A percentile compares a stretch with the other conserved stretches of the same genome.
Evolutionary conservation across 1,140 invertebrate genomes (phyloP).

Genomic region (Drosophila seguyi): DNA sequence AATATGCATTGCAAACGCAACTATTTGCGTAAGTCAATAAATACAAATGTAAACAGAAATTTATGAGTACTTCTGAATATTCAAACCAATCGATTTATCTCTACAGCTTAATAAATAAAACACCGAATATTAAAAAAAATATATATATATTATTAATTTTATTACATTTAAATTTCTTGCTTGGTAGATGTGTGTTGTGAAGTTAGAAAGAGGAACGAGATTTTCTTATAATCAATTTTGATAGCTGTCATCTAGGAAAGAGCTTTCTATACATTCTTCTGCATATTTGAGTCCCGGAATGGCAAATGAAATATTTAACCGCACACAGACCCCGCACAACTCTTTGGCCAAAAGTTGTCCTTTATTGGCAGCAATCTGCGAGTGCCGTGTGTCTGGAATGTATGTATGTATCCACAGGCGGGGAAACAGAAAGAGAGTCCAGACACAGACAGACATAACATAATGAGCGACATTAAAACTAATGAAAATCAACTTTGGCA

Average conservation of each 20-base stretch:
- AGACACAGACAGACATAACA: slow-evolving; percentile 56
- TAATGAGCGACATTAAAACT: slow-evolving; percentile 81
- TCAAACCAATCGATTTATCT: not conserved
- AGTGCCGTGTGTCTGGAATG: slow-evolving; percentile 21
- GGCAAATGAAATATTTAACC: slow-evolving; percentile 46
- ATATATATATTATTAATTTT: not conserved
- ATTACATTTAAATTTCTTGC: not conserved
- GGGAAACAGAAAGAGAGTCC: slow-evolving; percentile 31
- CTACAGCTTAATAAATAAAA: slow-evolving; percentile 19
- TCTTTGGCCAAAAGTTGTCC: slow-evolving; percentile 33
- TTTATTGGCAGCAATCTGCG: slow-evolving; percentile 55
- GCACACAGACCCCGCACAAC: slow-evolving; percentile 12
- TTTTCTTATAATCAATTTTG: slow-evolving; percentile 1
- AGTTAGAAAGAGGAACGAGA: not conserved
- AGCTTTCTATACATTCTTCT: slow-evolving; percentile 29
- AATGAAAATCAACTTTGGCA: slow-evolving; percentile 81
- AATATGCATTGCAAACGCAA: not conserved
- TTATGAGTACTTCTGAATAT: not conserved
- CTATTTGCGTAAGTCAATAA: not conserved
- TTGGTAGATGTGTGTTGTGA: not conserved
- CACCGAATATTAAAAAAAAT: not conserved
- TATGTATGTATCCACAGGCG: slow-evolving; percentile 9
- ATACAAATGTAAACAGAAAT: slow-evolving; percentile 20
- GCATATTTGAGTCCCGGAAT: slow-evolving; percentile 21
- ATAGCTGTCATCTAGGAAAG: slow-evolving; percentile 7